Percentiles rank a stretch among this genome's conserved stretches.
Evolutionary conservation across 1,140 invertebrate genomes (phyloP).

Genomic region (Nasonia giraulti): DNA sequence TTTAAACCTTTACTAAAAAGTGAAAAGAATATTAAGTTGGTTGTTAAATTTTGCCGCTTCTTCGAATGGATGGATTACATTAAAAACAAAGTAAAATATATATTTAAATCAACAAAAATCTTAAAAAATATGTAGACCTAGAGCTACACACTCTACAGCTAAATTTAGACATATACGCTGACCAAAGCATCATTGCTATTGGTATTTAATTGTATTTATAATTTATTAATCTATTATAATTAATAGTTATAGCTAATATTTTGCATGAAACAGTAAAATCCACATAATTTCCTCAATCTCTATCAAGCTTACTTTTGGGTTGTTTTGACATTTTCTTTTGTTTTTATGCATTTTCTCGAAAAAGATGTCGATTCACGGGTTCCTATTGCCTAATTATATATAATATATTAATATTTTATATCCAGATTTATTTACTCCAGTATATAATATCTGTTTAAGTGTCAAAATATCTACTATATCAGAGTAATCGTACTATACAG

Average conservation of each 20-base stretch:
- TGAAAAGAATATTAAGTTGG: constrained; percentile 40
- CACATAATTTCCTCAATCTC: constrained; percentile 52
- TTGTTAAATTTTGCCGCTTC: constrained; percentile 33
- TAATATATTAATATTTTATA: constrained; percentile 61
- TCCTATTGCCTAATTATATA: constrained; percentile 42
- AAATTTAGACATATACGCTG: constrained; percentile 75
- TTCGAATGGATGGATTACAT: constrained; percentile 40
- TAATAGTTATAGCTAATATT: constrained; percentile 62
- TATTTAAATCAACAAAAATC: constrained; percentile 57
- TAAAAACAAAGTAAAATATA: constrained; percentile 51
- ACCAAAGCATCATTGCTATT: constrained; percentile 69
- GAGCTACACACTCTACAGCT: constrained; percentile 70
- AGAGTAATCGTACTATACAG: constrained; percentile 62
- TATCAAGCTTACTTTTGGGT: background rate
- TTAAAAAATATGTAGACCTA: constrained; percentile 66
- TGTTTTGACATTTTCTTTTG: background rate
- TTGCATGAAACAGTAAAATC: constrained; percentile 51
- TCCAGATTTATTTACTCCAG: constrained; percentile 58
- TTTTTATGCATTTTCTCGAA: constrained; percentile 28
- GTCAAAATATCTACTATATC: constrained; percentile 57
- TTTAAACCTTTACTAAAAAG: constrained; percentile 13
- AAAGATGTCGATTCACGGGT: constrained; percentile 35
- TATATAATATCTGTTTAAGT: constrained; percentile 54
- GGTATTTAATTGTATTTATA: constrained; percentile 66
- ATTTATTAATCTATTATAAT: constrained; percentile 66